phyloP scores from a whole-genome alignment of 2,888 invertebrate species.

The Machimus atricapillus region DNA sequence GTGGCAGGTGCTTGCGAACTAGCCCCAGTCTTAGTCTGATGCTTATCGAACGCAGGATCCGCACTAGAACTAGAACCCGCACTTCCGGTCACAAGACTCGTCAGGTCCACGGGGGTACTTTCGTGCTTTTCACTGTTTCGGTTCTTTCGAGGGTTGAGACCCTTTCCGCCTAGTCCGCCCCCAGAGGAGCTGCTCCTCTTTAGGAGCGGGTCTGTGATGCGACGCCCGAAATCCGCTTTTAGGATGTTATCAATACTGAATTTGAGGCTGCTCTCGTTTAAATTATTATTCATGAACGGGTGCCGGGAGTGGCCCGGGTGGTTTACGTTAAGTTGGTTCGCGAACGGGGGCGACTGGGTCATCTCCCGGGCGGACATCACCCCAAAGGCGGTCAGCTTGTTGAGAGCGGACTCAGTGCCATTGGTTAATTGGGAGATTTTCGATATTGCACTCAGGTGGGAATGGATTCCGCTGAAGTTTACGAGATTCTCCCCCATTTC shows the following conservation, averaged over 20 bases:
- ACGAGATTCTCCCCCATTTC: constrained; percentile 48
- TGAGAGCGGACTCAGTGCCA: constrained; percentile 54
- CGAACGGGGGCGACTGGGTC: constrained; percentile 45
- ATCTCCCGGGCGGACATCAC: constrained; percentile 43
- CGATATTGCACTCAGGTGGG: constrained; percentile 72
- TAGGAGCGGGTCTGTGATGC: constrained; percentile 73
- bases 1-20: constrained; percentile 49
- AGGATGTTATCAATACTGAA: constrained; percentile 89
- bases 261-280: constrained; percentile 70
- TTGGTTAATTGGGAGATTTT: constrained; percentile 63
- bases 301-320: constrained; percentile 56
- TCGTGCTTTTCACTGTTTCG: constrained; percentile 35
- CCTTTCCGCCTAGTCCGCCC: constrained; percentile 48
- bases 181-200: constrained; percentile 55
- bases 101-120: constrained; percentile 42
- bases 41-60: constrained; percentile 43
- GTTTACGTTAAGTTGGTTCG: constrained; percentile 50
- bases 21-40: constrained; percentile 6
- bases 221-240: constrained; percentile 82
- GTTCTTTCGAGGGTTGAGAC: neutral
- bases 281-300: constrained; percentile 56
- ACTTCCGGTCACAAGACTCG: constrained; percentile 10
- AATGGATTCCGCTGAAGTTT: constrained; percentile 67
- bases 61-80: constrained; percentile 19
- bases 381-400: constrained; percentile 58